These are phyloP conservation scores for Eubasilissa splendida DNA, from an alignment of 2,888 invertebrate genomes.

Conservation along the genomic window DNA sequence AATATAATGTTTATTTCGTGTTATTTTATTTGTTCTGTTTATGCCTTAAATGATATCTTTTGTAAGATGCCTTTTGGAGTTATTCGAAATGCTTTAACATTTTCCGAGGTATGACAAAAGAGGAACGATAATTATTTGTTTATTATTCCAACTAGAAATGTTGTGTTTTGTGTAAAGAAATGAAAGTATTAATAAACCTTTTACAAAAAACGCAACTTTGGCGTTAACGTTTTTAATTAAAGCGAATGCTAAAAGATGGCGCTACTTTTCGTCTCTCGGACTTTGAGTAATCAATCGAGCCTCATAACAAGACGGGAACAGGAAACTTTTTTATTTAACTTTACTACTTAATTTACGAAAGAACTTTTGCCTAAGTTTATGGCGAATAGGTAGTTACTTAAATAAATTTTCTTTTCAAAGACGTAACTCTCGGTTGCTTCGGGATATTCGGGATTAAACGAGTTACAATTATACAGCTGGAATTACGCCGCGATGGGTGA, in stretches of 20 bases:
- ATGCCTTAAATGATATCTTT: too few species aligned
- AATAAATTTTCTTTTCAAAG: slow-evolving; percentile 18
- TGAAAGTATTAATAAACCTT: neutral
- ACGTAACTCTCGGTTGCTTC: slow-evolving; percentile 7
- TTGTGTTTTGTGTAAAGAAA: too few species aligned
- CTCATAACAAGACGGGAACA: slow-evolving; percentile 30
- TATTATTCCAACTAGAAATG: too few species aligned
- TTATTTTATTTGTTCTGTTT: too few species aligned
- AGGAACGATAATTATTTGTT: too few species aligned
- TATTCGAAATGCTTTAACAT: too few species aligned
- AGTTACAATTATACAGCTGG: too few species aligned
- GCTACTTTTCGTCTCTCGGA: neutral
- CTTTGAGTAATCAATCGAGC: slow-evolving; percentile 42
- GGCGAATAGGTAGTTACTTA: slow-evolving; percentile 27
- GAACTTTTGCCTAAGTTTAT: slow-evolving; percentile 4
- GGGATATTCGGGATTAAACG: neutral
- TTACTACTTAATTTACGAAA: slow-evolving; percentile 31
- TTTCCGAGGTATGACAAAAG: too few species aligned
- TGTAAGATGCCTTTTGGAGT: too few species aligned
- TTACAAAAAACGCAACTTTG: slow-evolving; percentile 1
- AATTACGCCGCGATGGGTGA: too few species aligned
- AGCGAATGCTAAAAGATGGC: slow-evolving; percentile 13
- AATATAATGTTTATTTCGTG: too few species aligned
- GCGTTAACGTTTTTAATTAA: slow-evolving; percentile 33
- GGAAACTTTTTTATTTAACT: slow-evolving; percentile 40